Evolutionary conservation across 2,797 vertebrate species (phyloP), one percentile per base, ranked within the genome.

Genomic region (Paedocypris micromegethes): DNA sequence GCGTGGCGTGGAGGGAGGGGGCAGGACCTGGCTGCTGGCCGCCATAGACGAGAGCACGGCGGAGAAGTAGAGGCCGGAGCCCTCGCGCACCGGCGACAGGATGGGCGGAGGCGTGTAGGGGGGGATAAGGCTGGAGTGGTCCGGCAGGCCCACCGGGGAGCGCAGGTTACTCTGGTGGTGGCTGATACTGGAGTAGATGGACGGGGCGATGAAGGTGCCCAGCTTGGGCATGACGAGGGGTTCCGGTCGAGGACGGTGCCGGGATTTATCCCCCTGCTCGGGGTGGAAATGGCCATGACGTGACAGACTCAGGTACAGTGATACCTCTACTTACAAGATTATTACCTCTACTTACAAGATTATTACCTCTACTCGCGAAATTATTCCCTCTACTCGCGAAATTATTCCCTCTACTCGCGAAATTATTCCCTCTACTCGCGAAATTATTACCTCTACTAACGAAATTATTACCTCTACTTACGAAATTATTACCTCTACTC

Each of bases 71-170:
- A 98, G 93, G 50, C 97, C 97, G 0, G 95, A 95, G 72, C 97
- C 97, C 79, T 97, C 95, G 0, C 97, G 91, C 48, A 97, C 94
- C 0, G 97, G 97, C 82, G 96, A 98, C 68, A 98, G 94, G 85
- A 99, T 99, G 0, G 96, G 97, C 0, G 97, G 97, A 0, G 97
- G 96, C 0, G 97, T 98, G 83, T 99, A 98, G 4, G 96, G 97
- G 5, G 97, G 97, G 65, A 96, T 86, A 74, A 90, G 86, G 64
- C 95, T 91, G 2, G 92, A 89, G 81, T 95, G 90, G 73, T 98
- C 97, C 0, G 88, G 85, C 2, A 94, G 86, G 49, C 94, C 93
- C 2, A 97, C 90, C 0, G 97, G 97, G 0, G 97, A 99, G 41
- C 97, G 92, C 3, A 99, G 88, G 84, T 99, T 94, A 84, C 96